These are phyloP conservation scores for Macrobrachium rosenbergii DNA, from an alignment of 1,140 invertebrate species.

Conservation along the genomic window DNA sequence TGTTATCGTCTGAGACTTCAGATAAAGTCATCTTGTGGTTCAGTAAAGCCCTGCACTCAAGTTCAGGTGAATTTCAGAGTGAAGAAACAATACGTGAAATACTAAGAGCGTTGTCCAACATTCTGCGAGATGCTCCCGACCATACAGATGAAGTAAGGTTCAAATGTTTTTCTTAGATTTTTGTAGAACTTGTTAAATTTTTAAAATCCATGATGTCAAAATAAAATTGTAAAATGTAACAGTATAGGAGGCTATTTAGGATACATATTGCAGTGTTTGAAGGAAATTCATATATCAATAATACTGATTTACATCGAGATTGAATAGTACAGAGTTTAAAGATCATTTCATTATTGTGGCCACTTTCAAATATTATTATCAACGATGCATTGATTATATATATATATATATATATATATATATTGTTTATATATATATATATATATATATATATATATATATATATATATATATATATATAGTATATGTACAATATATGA, in stretches of 20 bases:
- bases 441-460: too few relatives aligned
- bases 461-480: too few relatives aligned
- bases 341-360: too few relatives aligned
- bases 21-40: conserved; percentile 29
- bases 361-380: neutral
- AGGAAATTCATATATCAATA: too few relatives aligned
- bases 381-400: too few relatives aligned
- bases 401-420: too few relatives aligned
- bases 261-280: too few relatives aligned
- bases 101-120: conserved; percentile 15
- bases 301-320: neutral
- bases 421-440: too few relatives aligned
- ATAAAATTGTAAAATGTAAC: too few relatives aligned
- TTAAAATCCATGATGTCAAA: neutral
- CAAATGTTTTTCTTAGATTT: neutral
- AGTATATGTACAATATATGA: too few relatives aligned
- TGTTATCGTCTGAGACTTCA: neutral
- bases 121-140: conserved; percentile 14
- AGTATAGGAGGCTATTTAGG: too few relatives aligned
- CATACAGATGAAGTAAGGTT: conserved; percentile 29
- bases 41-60: neutral
- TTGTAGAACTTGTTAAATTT: neutral
- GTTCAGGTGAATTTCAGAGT: neutral
- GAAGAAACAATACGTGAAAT: neutral
- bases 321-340: too few relatives aligned